A percentile compares a stretch with the other conserved stretches of the same genome.
These are phyloP conservation scores for Dromaius novaehollandiae DNA, from an alignment of 2,113 vertebrate genomes.

Conservation along the genomic window DNA sequence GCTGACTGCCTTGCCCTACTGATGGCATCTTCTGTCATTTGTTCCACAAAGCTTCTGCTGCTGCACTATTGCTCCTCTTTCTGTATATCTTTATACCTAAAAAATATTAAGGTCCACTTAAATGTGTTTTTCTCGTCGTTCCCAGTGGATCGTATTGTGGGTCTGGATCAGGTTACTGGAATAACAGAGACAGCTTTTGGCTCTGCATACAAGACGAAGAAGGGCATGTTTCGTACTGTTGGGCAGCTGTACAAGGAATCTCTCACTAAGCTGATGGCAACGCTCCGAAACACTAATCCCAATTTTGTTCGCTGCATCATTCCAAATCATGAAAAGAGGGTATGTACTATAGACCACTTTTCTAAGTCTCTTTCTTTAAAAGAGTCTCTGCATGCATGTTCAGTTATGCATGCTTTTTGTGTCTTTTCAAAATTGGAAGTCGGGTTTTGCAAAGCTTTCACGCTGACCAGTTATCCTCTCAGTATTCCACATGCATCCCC, in stretches of 20 bases:
- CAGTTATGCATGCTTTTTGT: neutral
- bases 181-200: conserved; percentile 97
- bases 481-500: neutral
- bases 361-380: neutral
- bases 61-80: conserved; percentile 3
- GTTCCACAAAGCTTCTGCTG: conserved; percentile 74
- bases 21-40: conserved; percentile 47
- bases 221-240: conserved; percentile 97
- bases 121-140: neutral
- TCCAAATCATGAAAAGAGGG: conserved; percentile 97
- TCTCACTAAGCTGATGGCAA: conserved; percentile 96
- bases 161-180: conserved; percentile 96
- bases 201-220: conserved; percentile 95
- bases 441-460: neutral
- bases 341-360: conserved; percentile 37
- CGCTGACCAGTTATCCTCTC: neutral
- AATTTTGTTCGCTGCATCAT: conserved; percentile 99
- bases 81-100: neutral
- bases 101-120: neutral
- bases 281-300: conserved; percentile 96
- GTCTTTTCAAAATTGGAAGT: neutral
- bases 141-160: conserved; percentile 96
- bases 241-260: conserved; percentile 98
- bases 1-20: conserved; percentile 62
- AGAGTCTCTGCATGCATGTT: neutral